Evolutionary conservation across 2,797 vertebrate genomes (phyloP), one percentile per base, ranked within the genome.

Genomic region (Syndactyla subalaris): DNA sequence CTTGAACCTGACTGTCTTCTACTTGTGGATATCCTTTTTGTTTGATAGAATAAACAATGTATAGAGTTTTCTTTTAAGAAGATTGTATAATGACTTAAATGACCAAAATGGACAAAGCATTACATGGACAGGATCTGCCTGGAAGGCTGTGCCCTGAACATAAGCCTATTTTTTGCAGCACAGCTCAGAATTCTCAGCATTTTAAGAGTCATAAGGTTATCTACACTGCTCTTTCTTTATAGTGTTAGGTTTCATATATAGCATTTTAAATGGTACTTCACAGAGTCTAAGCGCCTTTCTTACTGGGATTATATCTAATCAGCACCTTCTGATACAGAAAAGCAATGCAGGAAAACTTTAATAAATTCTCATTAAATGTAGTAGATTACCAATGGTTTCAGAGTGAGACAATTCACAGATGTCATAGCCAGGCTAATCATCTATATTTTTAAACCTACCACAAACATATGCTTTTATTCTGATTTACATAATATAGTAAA

Each of bases 81-180:
- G 20, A 55, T 7, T 34, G 1, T 12, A 18, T 39, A 32, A 59
- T 14, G n/a, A 59, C 32, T 82, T 14, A 54, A 55, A 82, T 38
- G 27, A 68, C 6, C 12, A 51, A 88, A 59, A 65, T 18, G 5
- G 16, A 8, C 17, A 67, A 82, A 63, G 4, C 3, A 39, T 75
- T 45, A 22, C 2, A 39, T 4, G 4, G 26, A 14, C 5, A 63
- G 24, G 19, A 55, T 79, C 30, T 76, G 8, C 10, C 34, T 46
- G 14, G 24, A 2, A 1, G 68, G 3, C 9, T 91, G 6, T 52
- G 8, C 12, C 12, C 18, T 38, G 8, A 63, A 22, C 0, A 2
- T 51, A 83, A 79, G 10, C 4, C 6, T 11, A 12, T 59, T 30
- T 82, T 21, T 63, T 36, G 9, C 17, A 55, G 39, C 10, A 46